Evolutionary conservation across 2,888 invertebrate genomes (phyloP), one percentile per base, ranked within the genome.

Genomic region (Dromius quadrimaculatus): DNA sequence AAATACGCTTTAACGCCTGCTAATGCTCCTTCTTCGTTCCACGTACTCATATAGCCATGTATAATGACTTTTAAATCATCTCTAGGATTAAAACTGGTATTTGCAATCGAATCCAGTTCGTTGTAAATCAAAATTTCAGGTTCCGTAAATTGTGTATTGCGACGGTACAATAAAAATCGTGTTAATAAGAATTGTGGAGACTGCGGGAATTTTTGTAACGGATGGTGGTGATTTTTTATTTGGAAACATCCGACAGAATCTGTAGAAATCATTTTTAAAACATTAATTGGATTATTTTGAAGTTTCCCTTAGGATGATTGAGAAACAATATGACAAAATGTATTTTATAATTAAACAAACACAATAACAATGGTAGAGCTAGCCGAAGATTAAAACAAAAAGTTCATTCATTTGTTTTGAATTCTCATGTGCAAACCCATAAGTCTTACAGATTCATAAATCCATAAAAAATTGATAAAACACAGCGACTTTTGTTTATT

Each of bases 1-100:
- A 87, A 79, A 50, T 87, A 82, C 1, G 83, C 78, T 43, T 83
- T 79, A 0, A 82, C 84, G 0, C 84, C 82, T 15, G 79, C 78
- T 22, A 85, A 74, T 0, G 83, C 83, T 13, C 84, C 85, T 38
- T 77, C 79, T 71, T 85, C 85, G 71, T 81, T 84, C 75, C 87
- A 87, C 72, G 83, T 85, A 50, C 87, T 86, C 79, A 86, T 86
- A 76, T 84, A 88, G 0, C 88, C 88, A 74, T 88, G 88, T 15
- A 87, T 83, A 13, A 87, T 77, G 45, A 88, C 79, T 75, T 86
- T 88, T 22, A 86, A 75, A 0, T 83, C 80, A 71, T 82, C 83
- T 1, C 78, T 79, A 0, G 77, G 74, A 73, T 86, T 80, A 73
- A 86, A 86, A 38, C 78, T 80, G 0, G 87, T 86, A 36, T 77